phyloP scores from a whole-genome alignment of 2,797 vertebrate genomes.

The Propithecus perrieri region DNA sequence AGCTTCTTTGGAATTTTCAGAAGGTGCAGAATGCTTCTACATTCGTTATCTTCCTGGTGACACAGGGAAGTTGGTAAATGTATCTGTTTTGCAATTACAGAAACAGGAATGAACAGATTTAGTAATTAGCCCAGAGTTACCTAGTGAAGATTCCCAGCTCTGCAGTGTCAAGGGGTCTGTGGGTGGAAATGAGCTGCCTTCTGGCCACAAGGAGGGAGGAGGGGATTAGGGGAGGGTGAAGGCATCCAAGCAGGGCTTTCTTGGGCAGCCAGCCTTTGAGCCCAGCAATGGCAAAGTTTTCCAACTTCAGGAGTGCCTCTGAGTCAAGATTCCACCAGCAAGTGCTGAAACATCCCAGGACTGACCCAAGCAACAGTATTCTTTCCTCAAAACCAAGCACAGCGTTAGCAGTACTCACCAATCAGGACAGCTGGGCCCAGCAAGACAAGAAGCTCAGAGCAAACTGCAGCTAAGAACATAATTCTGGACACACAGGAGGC shows the following conservation, averaged over 20 bases:
- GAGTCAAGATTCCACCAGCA: neutral
- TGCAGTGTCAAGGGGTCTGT: accelerated
- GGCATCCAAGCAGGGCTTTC: no score
- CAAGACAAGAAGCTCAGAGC: constrained; percentile 1
- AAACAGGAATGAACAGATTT: neutral
- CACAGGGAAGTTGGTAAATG: neutral
- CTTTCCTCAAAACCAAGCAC: neutral
- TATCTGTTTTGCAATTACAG: neutral
- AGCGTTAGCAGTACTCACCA: neutral
- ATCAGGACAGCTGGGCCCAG: neutral
- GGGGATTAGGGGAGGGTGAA: accelerated
- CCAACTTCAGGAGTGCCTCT: neutral
- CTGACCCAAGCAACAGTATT: neutral
- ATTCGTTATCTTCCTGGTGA: neutral
- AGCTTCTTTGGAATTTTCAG: neutral
- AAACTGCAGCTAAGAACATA: neutral
- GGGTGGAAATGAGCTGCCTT: accelerated
- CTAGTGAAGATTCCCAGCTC: neutral
- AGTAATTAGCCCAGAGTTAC: neutral
- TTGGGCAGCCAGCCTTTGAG: no score
- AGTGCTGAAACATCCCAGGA: neutral
- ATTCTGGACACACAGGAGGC: constrained; percentile 36
- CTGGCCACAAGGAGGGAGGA: neutral
- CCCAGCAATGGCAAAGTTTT: neutral
- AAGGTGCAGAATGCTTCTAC: neutral